phyloP scores from a whole-genome alignment of 2,113 vertebrate species.

The Benthochromis sp. region DNA sequence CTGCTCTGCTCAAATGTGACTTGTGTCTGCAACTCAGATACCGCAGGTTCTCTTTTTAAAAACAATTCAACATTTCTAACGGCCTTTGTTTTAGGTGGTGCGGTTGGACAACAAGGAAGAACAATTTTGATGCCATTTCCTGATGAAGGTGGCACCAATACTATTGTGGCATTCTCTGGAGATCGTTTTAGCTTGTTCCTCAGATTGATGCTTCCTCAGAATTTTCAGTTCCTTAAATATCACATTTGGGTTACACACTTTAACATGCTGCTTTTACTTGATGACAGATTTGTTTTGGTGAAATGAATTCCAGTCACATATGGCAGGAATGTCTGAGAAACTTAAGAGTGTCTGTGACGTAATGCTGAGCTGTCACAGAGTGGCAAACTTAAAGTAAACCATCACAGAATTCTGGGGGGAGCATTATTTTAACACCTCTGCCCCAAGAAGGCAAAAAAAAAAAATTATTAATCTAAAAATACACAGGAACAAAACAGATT shows the following conservation, averaged over 20 bases:
- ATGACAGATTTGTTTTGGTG: background rate
- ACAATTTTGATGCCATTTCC: background rate
- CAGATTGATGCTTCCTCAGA: background rate
- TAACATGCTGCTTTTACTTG: background rate
- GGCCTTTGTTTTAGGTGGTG: accelerated
- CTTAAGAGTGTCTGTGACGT: background rate
- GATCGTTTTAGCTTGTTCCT: background rate
- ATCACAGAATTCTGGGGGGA: background rate
- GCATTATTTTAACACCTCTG: background rate
- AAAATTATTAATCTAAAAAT: background rate
- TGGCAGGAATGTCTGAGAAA: background rate
- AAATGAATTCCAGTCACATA: background rate
- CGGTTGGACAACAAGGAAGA: background rate
- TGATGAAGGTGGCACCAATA: background rate
- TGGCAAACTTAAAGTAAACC: background rate
- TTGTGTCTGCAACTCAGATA: background rate
- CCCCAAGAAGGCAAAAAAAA: background rate
- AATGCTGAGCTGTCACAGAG: background rate
- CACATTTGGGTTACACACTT: background rate
- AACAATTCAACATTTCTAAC: background rate
- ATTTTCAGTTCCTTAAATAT: background rate
- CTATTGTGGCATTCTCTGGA: background rate
- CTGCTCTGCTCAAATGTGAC: background rate
- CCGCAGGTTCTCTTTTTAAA: background rate
- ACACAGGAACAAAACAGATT: background rate